Conservation (phyloP, 2,888 invertebrate genomes). For the Villa cingulata region DNA sequence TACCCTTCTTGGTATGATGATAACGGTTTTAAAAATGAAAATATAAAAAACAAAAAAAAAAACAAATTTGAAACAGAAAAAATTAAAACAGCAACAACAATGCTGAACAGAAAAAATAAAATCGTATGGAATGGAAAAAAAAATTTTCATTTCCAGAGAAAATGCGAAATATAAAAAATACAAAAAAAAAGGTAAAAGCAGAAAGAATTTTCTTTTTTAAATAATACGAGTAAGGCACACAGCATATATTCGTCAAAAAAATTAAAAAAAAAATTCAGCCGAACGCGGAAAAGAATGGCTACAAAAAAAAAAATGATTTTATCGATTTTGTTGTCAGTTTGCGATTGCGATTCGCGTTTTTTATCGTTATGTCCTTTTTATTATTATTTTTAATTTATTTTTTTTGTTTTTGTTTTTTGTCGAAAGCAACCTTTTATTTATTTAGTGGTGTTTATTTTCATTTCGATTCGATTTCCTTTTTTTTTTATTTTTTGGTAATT, state of each 20-base stretch:
- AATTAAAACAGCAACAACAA: background rate
- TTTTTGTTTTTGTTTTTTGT: background rate
- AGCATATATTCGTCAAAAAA: background rate
- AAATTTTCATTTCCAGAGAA: too few relatives aligned
- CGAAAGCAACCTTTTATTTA: too few relatives aligned
- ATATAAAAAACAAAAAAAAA: too few relatives aligned
- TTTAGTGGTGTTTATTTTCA: too few relatives aligned
- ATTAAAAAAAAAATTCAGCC: background rate
- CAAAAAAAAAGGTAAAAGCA: too few relatives aligned
- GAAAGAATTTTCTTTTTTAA: background rate
- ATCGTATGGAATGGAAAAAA: too few relatives aligned
- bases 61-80: too few relatives aligned
- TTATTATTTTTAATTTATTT: background rate
- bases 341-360: conserved; percentile 16
- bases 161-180: too few relatives aligned
- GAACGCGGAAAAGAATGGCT: conserved; percentile 12
- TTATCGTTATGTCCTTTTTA: background rate
- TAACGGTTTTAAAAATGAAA: background rate
- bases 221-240: background rate
- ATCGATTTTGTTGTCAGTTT: conserved; percentile 17
- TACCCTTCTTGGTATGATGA: background rate
- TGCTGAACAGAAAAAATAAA: background rate
- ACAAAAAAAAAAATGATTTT: conserved; percentile 16
- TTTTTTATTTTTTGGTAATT: conserved; percentile 2
- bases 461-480: conserved; percentile 2